Evolutionary conservation across 2,888 invertebrate genomes (phyloP).

Genomic region (Caenorhabditis doughertyi): DNA sequence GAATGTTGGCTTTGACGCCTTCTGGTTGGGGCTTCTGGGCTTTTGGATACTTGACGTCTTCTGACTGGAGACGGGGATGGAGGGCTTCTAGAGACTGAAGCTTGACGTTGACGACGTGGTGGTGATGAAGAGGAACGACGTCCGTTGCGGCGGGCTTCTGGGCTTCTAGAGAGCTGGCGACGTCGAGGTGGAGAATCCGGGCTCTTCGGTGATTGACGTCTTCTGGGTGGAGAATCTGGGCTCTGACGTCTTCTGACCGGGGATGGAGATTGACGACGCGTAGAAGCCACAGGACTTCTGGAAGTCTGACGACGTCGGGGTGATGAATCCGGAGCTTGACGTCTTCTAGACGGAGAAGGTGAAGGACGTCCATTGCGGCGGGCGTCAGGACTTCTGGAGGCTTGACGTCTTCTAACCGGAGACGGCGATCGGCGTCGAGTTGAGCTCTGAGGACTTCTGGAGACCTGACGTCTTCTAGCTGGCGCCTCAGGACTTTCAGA

Average conservation of each 20-base stretch:
- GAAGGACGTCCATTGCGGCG: not conserved
- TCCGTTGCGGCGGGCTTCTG: not conserved
- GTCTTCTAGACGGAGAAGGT: not conserved
- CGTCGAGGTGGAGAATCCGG: too few relatives aligned
- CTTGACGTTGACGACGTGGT: too few relatives aligned
- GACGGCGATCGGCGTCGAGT: slow-evolving; percentile 3
- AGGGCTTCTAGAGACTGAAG: too few relatives aligned
- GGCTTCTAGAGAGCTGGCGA: not conserved
- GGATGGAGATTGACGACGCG: too few relatives aligned
- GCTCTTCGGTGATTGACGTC: not conserved
- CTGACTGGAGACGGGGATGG: too few relatives aligned
- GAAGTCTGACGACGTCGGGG: too few relatives aligned
- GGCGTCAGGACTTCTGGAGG: slow-evolving; percentile 6
- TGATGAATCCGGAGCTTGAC: not conserved
- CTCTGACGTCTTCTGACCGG: slow-evolving; percentile 18
- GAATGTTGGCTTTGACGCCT: not conserved
- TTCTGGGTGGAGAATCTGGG: not conserved
- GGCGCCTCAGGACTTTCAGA: not conserved
- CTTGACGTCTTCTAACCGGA: slow-evolving; percentile 9
- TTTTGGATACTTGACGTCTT: not conserved
- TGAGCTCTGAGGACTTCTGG: not conserved
- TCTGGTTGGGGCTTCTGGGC: too few relatives aligned
- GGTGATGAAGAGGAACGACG: not conserved
- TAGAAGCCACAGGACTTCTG: too few relatives aligned
- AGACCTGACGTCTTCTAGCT: not conserved